These are phyloP conservation scores for Steatocranus sp. DNA, from an alignment of 2,797 vertebrate genomes.

Conservation along the genomic window DNA sequence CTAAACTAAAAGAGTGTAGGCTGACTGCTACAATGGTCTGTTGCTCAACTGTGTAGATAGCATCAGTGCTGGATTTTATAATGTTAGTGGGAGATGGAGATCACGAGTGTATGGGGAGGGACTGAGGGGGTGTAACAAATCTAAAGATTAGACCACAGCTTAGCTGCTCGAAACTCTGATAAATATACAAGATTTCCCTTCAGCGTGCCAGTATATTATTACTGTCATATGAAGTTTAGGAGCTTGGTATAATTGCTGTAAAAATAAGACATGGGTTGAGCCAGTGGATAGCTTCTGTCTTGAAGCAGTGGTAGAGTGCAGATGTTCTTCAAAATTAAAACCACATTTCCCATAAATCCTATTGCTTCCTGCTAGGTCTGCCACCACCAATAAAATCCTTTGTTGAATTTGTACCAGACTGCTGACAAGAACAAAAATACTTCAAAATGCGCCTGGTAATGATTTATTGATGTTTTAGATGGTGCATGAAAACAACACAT, in stretches of 20 bases:
- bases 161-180: not conserved
- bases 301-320: not conserved
- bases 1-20: conserved; percentile 16
- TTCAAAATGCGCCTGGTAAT: not conserved
- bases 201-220: not conserved
- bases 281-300: not conserved
- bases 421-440: not conserved
- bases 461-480: not conserved
- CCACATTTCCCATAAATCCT: conserved; percentile 28
- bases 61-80: conserved; percentile 12
- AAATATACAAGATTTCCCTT: not conserved
- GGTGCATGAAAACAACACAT: not conserved
- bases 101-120: not conserved
- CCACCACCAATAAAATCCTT: not conserved
- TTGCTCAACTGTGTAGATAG: not conserved
- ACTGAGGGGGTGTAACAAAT: not conserved
- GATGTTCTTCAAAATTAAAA: conserved; percentile 21
- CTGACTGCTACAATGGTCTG: not conserved
- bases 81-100: conserved; percentile 13
- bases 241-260: not conserved
- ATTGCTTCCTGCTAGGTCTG: not conserved
- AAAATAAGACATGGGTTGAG: not conserved
- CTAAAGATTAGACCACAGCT: not conserved
- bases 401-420: not conserved
- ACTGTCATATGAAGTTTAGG: not conserved